Evolutionary conservation across 2,113 vertebrate species (phyloP), one percentile per base, ranked within the genome.

Genomic region (Maccullochella peelii): DNA sequence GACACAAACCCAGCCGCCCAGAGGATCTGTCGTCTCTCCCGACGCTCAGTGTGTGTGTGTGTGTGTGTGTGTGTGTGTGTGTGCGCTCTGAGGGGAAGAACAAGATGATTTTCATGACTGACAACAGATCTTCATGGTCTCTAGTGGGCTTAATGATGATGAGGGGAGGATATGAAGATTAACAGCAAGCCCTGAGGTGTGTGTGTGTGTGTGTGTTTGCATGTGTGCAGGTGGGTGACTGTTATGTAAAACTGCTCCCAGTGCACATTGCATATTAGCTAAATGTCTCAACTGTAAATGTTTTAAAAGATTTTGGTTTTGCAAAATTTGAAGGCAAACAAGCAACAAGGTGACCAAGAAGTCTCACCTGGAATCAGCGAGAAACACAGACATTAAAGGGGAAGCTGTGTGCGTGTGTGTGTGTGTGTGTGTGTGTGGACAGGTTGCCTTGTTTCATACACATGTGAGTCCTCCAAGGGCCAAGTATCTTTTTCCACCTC

Each of bases 401-500:
- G 42, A 42, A 11, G 15, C n/a, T 38, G 68, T 36, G 68, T 23
- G 30, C 52, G 47, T 55, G 49, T 71, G 50, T n/a, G 70, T 44
- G 71, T n/a, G 73, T 62, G 55, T 59, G 55, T 73, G 38, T 50
- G 71, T 47, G 77, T 27, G 36, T 2, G 3, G 2, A n/a, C 33
- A 49, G 40, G 8, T 68, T 73, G 40, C 49, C 62, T 74, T 65
- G 47, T 82, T 72, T 55, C 36, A 0, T 47, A 68, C 1, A 86
- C 55, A 63, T 23, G 49, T 62, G 33, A 36, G 59, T 79, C 66
- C 79, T 83, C 74, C 0, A 67, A 23, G 77, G 38, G 54, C 66
- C 49, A 79, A 82, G 76, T 68, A 68, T 79, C 75, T 81, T 87
- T 86, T 89, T 77, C 85, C 79, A 83, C 76, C 77, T 83, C 36